These are phyloP conservation scores for Ormyrus rosae DNA, from an alignment of 2,888 invertebrate genomes.

Conservation along the genomic window DNA sequence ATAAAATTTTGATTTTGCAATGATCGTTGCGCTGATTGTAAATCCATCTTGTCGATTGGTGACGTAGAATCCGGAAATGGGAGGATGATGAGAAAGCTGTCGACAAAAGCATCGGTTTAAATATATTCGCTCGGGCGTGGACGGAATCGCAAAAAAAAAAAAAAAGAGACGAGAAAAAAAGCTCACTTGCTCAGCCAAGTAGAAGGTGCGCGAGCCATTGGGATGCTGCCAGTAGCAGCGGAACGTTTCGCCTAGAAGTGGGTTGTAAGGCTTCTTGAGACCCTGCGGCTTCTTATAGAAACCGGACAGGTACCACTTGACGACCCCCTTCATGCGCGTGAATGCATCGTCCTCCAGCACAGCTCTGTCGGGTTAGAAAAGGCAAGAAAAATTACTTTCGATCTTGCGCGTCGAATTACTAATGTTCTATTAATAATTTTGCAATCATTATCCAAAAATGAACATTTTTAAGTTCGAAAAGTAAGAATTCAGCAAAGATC, in stretches of 20 bases:
- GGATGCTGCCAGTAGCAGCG: constrained; percentile 93
- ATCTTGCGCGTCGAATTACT: no score
- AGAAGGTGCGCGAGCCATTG: constrained; percentile 90
- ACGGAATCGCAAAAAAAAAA: no score
- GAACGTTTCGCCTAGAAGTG: constrained; percentile 94
- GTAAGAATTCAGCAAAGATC: background rate
- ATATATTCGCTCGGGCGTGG: background rate
- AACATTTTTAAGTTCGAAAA: background rate
- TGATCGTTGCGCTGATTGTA: constrained; percentile 91
- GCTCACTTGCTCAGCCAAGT: constrained; percentile 92
- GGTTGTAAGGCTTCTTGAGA: constrained; percentile 96
- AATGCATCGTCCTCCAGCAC: constrained; percentile 91
- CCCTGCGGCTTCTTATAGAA: constrained; percentile 96
- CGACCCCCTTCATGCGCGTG: constrained; percentile 90
- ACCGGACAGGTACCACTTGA: constrained; percentile 94
- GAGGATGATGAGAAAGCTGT: constrained; percentile 94
- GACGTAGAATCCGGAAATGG: constrained; percentile 94
- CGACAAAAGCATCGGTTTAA: constrained; percentile 55
- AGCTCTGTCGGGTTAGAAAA: constrained; percentile 75
- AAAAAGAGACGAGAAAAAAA: background rate
- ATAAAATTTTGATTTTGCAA: constrained; percentile 96
- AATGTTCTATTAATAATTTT: no score
- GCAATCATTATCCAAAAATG: no score
- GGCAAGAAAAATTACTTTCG: no score
- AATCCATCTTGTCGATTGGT: constrained; percentile 96